These are phyloP conservation scores for Tachycineta bicolor DNA, from an alignment of 2,113 vertebrate genomes.

Conservation along the genomic window DNA sequence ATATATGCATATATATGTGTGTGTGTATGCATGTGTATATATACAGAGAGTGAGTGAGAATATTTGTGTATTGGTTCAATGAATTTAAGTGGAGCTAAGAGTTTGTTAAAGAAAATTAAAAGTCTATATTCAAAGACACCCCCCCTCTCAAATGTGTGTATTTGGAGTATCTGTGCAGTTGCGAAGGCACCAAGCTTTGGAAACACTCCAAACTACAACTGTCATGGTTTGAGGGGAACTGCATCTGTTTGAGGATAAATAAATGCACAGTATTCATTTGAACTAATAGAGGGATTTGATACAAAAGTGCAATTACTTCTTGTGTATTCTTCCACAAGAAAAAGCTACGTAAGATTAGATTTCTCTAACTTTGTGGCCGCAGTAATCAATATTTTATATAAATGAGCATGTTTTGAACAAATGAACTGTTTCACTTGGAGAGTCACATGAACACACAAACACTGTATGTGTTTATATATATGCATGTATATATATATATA, in stretches of 20 bases:
- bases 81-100: neutral
- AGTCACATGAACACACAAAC: neutral
- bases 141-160: neutral
- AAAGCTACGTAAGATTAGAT: neutral
- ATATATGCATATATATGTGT: neutral
- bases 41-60: neutral
- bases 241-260: neutral
- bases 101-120: constrained; percentile 33
- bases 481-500: neutral
- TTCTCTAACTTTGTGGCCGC: neutral
- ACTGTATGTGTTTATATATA: neutral
- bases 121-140: neutral
- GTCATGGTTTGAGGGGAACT: neutral
- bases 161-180: neutral
- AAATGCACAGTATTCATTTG: neutral
- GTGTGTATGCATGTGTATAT: neutral
- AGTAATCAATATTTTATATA: neutral
- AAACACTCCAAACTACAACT: neutral
- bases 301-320: neutral
- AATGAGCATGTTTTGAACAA: neutral
- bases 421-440: neutral
- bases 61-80: neutral
- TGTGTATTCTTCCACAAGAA: neutral
- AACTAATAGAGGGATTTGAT: neutral
- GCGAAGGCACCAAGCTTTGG: neutral